Evolutionary conservation across 2,888 invertebrate genomes (phyloP), one percentile per base, ranked within the genome.

Genomic region (Junonia oenone): DNA sequence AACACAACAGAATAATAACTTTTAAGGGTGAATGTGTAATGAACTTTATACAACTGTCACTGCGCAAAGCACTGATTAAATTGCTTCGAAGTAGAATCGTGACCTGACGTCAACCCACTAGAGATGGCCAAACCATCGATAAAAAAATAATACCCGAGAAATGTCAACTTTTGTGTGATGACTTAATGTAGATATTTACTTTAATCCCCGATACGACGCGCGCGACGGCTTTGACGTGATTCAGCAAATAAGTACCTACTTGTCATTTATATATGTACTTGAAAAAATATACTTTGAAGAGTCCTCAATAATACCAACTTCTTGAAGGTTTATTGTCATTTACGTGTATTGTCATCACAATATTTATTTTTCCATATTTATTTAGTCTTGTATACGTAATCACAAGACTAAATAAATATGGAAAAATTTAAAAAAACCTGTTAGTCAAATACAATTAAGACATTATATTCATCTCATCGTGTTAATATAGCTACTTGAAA

Each of bases 81-180:
- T 76, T 76, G 72, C 73, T 75, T 68, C 68, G 67, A 63, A 60
- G 69, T 68, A 67, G 62, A 67, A 61, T 84, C 83, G 83, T 84
- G 83, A 78, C 73, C 66, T 80, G 79, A 81, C 78, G 77, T 83
- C 82, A 81, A 65, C 71, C 55, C 26, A 33, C 58, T 61, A 63
- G 62, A 58, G 67, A 68, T 61, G 61, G 46, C 47, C 60, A 61
- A 58, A 53, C 54, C 63, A 63, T 66, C 63, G 65, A 63, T 67
- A 64, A 60, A 56, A 51, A 61, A 56, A 59, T 52, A 38, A 45
- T 46, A 27, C 45, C 38, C 51, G 53, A 52, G 61, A 61, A 58
- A 55, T 64, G 63, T 59, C 45, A 58, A 58, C 52, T 58, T 47
- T 49, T 57, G 47, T 57, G 45, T 55, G 22, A 52, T 51, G 27